A percentile compares a stretch with the other conserved stretches of the same genome.
Evolutionary conservation across 1,140 invertebrate species (phyloP).

Genomic region (Lepidotrigona ventralis): DNA sequence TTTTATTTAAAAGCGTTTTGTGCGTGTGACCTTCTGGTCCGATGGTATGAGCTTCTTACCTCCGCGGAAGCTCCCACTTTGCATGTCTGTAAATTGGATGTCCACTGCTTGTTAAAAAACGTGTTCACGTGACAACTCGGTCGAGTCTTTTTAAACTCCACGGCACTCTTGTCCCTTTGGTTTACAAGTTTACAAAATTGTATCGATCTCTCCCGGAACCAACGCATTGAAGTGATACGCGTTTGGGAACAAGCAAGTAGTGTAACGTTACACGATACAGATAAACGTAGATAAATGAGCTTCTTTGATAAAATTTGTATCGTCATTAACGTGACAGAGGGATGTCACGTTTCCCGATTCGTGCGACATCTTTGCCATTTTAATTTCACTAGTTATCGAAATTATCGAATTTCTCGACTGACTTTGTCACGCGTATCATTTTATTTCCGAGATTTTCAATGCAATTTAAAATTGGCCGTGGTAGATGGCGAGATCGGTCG

Average conservation of each 20-base stretch:
- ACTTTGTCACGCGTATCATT: not conserved
- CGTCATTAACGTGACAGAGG: not conserved
- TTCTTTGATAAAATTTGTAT: constrained; percentile 8
- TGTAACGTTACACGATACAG: not conserved
- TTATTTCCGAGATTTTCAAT: not conserved
- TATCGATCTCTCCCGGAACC: too few species aligned
- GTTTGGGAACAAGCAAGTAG: too few species aligned
- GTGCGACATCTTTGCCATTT: not conserved
- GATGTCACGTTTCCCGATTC: not conserved
- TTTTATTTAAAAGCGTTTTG: not conserved
- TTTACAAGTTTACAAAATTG: not conserved
- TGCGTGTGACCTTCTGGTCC: constrained; percentile 23
- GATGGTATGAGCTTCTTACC: not conserved
- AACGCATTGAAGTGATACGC: too few species aligned
- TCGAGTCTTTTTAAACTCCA: not conserved
- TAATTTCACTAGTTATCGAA: not conserved
- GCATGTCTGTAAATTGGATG: constrained; percentile 30
- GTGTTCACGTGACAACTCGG: not conserved
- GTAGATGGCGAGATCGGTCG: too few species aligned
- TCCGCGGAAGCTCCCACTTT: constrained; percentile 23
- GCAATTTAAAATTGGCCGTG: fast-evolving
- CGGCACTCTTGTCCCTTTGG: not conserved
- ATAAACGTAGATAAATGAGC: constrained; percentile 18
- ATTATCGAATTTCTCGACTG: not conserved
- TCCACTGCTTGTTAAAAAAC: not conserved